Conservation (phyloP, 2,888 invertebrate genomes). For the Meghimatium bilineatum region DNA sequence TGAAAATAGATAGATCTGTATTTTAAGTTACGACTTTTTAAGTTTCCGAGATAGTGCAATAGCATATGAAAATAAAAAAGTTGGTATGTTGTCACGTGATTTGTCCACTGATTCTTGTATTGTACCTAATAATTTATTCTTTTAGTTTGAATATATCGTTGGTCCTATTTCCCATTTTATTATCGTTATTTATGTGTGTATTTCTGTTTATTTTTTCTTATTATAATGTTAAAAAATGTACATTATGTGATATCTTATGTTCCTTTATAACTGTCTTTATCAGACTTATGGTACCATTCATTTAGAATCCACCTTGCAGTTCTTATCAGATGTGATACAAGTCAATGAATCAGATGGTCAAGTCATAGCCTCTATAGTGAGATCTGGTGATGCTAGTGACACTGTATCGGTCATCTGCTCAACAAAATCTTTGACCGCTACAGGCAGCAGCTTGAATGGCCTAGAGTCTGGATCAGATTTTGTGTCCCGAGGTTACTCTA, state of each 20-base stretch:
- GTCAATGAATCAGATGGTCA: slow-evolving; percentile 71
- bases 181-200: no score
- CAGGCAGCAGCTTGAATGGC: slow-evolving; percentile 66
- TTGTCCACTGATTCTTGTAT: no score
- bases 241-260: background rate
- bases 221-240: background rate
- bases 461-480: slow-evolving; percentile 74
- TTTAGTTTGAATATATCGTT: no score
- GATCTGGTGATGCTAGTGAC: slow-evolving; percentile 71
- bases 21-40: no score
- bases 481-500: slow-evolving; percentile 63
- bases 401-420: slow-evolving; percentile 72
- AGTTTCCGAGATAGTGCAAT: no score
- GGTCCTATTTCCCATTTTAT: no score
- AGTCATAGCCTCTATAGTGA: slow-evolving; percentile 62
- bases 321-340: slow-evolving; percentile 62
- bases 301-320: slow-evolving; percentile 72
- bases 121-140: no score
- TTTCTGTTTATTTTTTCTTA: background rate
- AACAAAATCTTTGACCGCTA: slow-evolving; percentile 70
- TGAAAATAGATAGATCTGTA: no score
- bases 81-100: no score
- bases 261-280: background rate
- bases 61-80: no score
- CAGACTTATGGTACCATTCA: background rate